Evolutionary conservation across 2,797 vertebrate genomes (phyloP).

Genomic region (Artibeus lituratus): DNA sequence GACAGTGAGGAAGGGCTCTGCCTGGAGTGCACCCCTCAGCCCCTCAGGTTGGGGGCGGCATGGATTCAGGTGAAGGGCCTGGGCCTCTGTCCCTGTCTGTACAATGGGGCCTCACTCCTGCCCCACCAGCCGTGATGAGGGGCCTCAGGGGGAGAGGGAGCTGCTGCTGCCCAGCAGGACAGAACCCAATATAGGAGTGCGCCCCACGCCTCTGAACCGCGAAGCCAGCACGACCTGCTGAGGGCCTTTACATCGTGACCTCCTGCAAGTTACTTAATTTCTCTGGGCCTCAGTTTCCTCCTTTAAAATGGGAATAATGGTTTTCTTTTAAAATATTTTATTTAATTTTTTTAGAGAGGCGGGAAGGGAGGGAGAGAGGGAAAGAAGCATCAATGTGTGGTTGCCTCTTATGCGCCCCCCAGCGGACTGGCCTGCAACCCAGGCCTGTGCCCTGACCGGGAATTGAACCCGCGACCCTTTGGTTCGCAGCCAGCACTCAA

Average conservation of each 20-base stretch:
- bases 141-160: background rate
- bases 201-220: background rate
- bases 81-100: background rate
- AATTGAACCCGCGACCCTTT: too few relatives aligned
- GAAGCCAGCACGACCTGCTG: background rate
- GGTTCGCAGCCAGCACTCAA: too few relatives aligned
- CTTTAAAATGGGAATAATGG: background rate
- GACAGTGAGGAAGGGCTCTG: background rate
- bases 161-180: accelerated
- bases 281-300: background rate
- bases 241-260: background rate
- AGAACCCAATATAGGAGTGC: too few relatives aligned
- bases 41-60: too few relatives aligned
- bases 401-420: too few relatives aligned
- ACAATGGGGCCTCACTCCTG: background rate
- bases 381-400: too few relatives aligned
- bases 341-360: too few relatives aligned
- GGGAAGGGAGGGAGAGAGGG: too few relatives aligned
- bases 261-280: background rate
- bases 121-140: background rate
- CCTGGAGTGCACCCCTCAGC: background rate
- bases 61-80: background rate
- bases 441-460: too few relatives aligned
- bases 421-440: too few relatives aligned
- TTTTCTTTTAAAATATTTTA: background rate